These are phyloP conservation scores for Mythimna impura DNA, from an alignment of 2,888 invertebrate genomes.

Conservation along the genomic window DNA sequence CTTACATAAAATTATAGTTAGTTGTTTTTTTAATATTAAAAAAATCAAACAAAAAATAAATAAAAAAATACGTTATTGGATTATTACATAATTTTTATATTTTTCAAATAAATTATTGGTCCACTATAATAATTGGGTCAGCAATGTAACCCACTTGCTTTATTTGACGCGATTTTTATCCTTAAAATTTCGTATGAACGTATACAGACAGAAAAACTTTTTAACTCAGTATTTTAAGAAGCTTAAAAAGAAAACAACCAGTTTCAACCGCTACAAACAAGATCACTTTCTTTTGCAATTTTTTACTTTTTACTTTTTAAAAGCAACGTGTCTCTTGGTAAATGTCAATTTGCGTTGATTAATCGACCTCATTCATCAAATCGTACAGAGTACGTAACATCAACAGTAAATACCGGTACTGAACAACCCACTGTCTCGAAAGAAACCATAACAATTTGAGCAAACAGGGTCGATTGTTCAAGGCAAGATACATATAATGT, in stretches of 20 bases:
- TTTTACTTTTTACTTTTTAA: background rate
- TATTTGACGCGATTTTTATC: too few relatives aligned
- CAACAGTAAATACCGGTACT: background rate
- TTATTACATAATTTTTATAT: too few relatives aligned
- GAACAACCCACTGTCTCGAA: background rate
- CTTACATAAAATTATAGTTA: too few relatives aligned
- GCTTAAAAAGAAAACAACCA: background rate
- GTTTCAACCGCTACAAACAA: background rate
- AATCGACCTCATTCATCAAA: slow-evolving; percentile 21
- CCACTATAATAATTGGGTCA: too few relatives aligned
- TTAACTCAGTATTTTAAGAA: background rate
- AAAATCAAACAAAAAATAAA: too few relatives aligned
- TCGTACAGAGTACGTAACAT: background rate
- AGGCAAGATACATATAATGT: background rate
- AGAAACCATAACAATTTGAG: slow-evolving; percentile 38
- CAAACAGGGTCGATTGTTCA: slow-evolving; percentile 20
- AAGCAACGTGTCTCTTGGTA: background rate
- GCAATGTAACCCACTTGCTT: too few relatives aligned
- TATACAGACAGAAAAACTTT: background rate
- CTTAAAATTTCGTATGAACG: too few relatives aligned
- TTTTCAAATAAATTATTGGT: too few relatives aligned
- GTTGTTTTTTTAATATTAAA: too few relatives aligned
- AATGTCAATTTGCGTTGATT: slow-evolving; percentile 1
- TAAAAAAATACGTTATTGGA: too few relatives aligned
- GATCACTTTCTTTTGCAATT: slow-evolving; percentile 3